Evolutionary conservation across 2,888 invertebrate genomes (phyloP), one percentile per base, ranked within the genome.

Genomic region (Euproctis similis): DNA sequence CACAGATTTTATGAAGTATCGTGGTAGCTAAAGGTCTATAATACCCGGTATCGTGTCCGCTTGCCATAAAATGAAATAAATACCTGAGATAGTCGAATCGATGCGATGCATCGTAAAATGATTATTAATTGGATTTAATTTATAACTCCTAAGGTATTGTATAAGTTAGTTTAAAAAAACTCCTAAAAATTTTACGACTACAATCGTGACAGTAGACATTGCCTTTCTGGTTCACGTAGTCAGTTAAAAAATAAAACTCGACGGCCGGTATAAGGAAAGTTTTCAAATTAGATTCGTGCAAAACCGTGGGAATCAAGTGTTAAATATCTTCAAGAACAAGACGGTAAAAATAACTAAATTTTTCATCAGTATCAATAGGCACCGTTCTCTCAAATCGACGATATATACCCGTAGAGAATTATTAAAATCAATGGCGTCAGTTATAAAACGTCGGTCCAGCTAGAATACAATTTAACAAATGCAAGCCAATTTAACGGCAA

Each of bases 401-500:
- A 24, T 31, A 37, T n/a, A n/a, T 32, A 34, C 19, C 37, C 37
- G 28, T 41, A 27, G 28, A 36, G 16, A 45, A 46, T 36, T 28
- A 42, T 39, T 42, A 45, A 33, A 33, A 28, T 12, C 25, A 18
- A 33, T 32, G 12, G 25, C 13, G n/a, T n/a, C n/a, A 13, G 33
- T 13, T 24, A 17, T 28, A 32, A n/a, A 32, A 33, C 24, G 27
- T 24, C 24, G 9, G 11, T 22, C 26, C 9, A 24, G n/a, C n/a
- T n/a, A 33, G 21, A 23, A 25, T 21, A 26, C 28, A 26, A 24
- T 30, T 34, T 27, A 27, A 30, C 22, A 11, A 24, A 32, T 39
- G 39, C 28, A 37, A 24, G 29, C 4, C 27, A 22, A 51, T 47
- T 51, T 42, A 30, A 45, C 52, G 52, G 27, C 31, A 7, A 37